Percentiles rank a stretch among this genome's conserved stretches.
Conservation (phyloP, 2,113 vertebrate genomes). For the Orcinus orca region DNA sequence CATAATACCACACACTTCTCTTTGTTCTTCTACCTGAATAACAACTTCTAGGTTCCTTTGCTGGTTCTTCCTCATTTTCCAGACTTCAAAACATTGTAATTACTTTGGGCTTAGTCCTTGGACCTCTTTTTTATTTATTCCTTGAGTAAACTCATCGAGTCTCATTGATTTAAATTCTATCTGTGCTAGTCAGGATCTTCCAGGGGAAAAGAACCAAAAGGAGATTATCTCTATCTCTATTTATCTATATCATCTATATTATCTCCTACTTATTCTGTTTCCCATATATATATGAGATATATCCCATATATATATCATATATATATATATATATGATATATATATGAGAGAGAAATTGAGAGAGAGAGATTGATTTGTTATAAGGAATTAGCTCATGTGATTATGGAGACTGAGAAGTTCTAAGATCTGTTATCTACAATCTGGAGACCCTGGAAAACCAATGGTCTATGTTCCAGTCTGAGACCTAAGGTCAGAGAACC, state of each 20-base stretch:
- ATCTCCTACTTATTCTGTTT: not conserved
- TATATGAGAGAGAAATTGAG: too few relatives aligned
- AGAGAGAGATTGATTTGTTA: too few relatives aligned
- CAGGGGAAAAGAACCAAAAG: not conserved
- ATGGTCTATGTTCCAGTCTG: not conserved
- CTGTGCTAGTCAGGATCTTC: not conserved
- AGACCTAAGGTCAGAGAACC: not conserved
- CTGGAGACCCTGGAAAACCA: not conserved
- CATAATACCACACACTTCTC: not conserved
- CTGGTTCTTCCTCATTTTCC: not conserved
- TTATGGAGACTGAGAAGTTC: not conserved
- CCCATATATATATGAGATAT: too few relatives aligned
- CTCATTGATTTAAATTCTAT: not conserved
- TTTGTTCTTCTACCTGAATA: not conserved
- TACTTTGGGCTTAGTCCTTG: not conserved
- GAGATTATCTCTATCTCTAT: not conserved
- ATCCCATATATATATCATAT: too few relatives aligned
- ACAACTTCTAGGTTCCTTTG: not conserved
- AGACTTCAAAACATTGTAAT: not conserved
- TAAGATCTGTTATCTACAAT: not conserved
- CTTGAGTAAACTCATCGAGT: not conserved
- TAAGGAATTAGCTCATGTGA: too few relatives aligned
- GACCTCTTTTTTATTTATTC: not conserved
- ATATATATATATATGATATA: too few relatives aligned
- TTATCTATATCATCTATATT: not conserved